Evolutionary conservation across 2,888 invertebrate species (phyloP).

Genomic region (Endotricha flammealis): DNA sequence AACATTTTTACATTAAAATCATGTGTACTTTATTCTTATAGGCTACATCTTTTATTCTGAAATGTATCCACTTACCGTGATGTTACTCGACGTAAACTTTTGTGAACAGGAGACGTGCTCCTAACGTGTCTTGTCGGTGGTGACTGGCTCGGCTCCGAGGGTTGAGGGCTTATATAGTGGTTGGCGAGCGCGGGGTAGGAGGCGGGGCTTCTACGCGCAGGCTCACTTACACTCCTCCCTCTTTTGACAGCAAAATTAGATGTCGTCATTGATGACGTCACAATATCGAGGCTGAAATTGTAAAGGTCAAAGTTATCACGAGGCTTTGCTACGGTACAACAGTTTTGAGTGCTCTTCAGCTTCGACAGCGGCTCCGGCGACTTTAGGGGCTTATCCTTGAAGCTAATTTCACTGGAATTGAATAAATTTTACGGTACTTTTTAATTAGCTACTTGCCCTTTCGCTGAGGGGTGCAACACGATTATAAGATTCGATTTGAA

Average conservation of each 20-base stretch:
- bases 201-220: constrained; percentile 53
- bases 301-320: constrained; percentile 16
- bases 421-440: no score
- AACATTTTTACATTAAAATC: no score
- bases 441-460: no score
- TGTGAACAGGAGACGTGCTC: constrained; percentile 29
- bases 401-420: no score
- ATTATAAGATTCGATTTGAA: no score
- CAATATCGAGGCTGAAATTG: constrained; percentile 5
- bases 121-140: constrained; percentile 27
- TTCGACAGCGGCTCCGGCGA: no score
- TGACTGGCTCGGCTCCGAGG: constrained; percentile 35
- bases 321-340: neutral
- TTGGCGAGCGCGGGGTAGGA: constrained; percentile 32
- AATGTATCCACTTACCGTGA: constrained; percentile 61
- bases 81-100: constrained; percentile 58
- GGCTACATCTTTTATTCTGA: no score
- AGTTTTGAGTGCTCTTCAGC: no score
- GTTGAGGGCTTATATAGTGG: constrained; percentile 51
- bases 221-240: constrained; percentile 46
- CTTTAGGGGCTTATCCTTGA: no score
- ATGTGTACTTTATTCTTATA: no score
- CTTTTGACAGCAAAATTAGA: constrained; percentile 45
- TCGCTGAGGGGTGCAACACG: no score
- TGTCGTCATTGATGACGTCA: constrained; percentile 47